A percentile compares a stretch with the other conserved stretches of the same genome.
Evolutionary conservation across 2,888 invertebrate genomes (phyloP).

Genomic region (Steinernema hermaphroditum): DNA sequence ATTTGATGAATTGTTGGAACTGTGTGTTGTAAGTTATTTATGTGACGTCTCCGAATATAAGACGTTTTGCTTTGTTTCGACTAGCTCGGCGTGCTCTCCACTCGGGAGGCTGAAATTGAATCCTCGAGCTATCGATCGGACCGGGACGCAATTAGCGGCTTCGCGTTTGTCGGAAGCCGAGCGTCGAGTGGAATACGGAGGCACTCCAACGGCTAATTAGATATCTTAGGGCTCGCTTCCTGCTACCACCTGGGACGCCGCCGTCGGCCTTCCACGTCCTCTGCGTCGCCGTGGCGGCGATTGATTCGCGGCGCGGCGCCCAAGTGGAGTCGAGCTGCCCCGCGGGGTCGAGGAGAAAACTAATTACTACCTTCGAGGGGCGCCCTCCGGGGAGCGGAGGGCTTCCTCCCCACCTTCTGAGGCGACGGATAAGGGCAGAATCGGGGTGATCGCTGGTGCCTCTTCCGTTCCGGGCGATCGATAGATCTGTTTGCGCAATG

Average conservation of each 20-base stretch:
- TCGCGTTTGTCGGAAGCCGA: neutral
- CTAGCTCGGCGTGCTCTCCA: neutral
- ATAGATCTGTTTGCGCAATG: constrained; percentile 27
- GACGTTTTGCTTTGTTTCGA: constrained; percentile 27
- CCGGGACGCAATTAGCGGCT: constrained; percentile 5
- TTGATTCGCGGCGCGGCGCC: constrained; percentile 5
- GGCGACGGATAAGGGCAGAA: no score
- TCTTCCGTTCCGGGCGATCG: constrained; percentile 11
- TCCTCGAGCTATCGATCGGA: constrained; percentile 7
- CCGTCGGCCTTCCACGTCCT: neutral
- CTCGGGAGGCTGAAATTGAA: constrained; percentile 12
- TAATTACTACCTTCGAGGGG: no score
- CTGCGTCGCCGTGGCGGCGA: no score
- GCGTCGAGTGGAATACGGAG: neutral
- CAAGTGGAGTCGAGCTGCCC: no score
- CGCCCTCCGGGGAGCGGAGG: no score
- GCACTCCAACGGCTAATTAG: constrained; percentile 19
- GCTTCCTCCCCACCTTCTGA: no score
- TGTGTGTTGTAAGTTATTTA: constrained; percentile 30
- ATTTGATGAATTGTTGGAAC: constrained; percentile 12
- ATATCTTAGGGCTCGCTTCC: neutral
- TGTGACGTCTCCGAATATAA: constrained; percentile 21
- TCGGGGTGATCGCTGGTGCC: constrained; percentile 23
- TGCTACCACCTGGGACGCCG: neutral
- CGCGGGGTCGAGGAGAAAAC: no score